Evolutionary conservation across 2,113 vertebrate genomes (phyloP).

Genomic region (Formicarius rufipectus): DNA sequence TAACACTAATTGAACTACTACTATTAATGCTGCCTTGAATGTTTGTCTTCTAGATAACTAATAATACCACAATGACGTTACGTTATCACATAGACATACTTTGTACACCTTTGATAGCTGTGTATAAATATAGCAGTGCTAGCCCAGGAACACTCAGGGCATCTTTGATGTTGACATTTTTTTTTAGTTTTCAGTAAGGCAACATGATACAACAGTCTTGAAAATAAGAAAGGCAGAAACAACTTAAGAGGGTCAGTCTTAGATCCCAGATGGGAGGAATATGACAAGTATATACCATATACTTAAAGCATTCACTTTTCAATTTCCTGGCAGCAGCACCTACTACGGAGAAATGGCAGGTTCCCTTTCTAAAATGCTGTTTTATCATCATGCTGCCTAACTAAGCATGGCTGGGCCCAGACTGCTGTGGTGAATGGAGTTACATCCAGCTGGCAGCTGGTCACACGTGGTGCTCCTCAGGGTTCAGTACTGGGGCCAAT

Average conservation of each 20-base stretch:
- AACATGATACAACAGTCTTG: neutral
- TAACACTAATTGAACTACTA: neutral
- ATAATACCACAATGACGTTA: neutral
- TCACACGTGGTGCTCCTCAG: neutral
- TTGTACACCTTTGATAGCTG: neutral
- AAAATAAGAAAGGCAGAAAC: neutral
- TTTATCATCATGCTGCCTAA: neutral
- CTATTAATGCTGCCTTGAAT: neutral
- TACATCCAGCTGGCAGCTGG: neutral
- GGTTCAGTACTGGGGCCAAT: neutral
- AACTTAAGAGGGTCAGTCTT: neutral
- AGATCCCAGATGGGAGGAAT: neutral
- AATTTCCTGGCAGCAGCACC: neutral
- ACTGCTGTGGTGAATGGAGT: too few relatives aligned
- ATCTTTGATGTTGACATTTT: neutral
- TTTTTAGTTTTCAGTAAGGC: neutral
- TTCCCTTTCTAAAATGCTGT: neutral
- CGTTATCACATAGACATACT: neutral
- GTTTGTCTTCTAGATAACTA: neutral
- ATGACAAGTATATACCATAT: neutral
- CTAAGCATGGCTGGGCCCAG: neutral
- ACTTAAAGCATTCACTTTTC: neutral
- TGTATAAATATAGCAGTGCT: neutral
- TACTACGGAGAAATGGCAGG: neutral
- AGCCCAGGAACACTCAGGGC: neutral